A percentile compares a stretch with the other conserved stretches of the same genome.
Conservation (phyloP, 2,888 invertebrate genomes). For the Dioctria linearis region DNA sequence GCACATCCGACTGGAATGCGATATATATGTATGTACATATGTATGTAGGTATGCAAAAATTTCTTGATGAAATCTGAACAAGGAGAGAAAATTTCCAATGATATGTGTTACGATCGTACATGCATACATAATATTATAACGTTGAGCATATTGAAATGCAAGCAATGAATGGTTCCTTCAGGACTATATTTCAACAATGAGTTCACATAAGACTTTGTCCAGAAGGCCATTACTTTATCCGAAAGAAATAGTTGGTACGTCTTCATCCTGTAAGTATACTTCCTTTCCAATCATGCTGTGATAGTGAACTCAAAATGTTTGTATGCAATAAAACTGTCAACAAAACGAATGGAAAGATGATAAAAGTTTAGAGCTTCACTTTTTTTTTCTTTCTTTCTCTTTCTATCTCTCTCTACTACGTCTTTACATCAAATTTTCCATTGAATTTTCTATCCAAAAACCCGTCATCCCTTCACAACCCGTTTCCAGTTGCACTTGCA, state of each 20-base stretch:
- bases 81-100: conserved; percentile 20
- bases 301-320: conserved; percentile 17
- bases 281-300: conserved; percentile 18
- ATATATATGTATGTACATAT: too few relatives aligned
- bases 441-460: background rate
- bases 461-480: background rate
- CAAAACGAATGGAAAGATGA: conserved; percentile 44
- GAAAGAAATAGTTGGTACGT: background rate
- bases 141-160: conserved; percentile 15
- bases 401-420: too few relatives aligned
- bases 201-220: conserved; percentile 6
- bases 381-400: background rate
- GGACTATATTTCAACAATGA: conserved; percentile 28
- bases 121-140: background rate
- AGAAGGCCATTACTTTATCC: conserved; percentile 13
- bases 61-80: conserved; percentile 31
- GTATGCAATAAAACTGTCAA: conserved; percentile 42
- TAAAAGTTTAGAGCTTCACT: conserved; percentile 32
- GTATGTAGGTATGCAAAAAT: background rate
- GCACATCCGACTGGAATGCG: too few relatives aligned
- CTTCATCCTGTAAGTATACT: conserved; percentile 23
- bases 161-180: conserved; percentile 23
- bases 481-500: background rate
- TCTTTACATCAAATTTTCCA: conserved; percentile 24
- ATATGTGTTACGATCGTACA: background rate